Evolutionary conservation across 2,113 vertebrate genomes (phyloP).

Genomic region (Eidolon helvum): DNA sequence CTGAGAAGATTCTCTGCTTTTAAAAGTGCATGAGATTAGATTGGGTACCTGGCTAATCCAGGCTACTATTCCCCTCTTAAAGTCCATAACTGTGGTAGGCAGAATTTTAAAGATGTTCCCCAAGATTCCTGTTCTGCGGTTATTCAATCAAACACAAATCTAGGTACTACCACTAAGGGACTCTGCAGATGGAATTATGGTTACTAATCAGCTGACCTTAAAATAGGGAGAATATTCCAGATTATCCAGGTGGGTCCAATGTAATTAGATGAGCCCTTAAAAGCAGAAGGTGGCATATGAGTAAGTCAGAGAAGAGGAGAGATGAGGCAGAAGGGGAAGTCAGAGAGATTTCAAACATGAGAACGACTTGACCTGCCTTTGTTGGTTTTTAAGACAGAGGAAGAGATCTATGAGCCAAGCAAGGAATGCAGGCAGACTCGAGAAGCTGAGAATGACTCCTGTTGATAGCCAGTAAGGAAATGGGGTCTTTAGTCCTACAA

Average conservation of each 20-base stretch:
- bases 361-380: background rate
- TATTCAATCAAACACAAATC: slow-evolving; percentile 1
- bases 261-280: background rate
- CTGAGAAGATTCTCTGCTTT: background rate
- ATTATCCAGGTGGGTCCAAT: background rate
- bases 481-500: background rate
- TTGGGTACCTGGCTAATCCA: background rate
- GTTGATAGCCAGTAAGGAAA: background rate
- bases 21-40: background rate
- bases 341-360: background rate
- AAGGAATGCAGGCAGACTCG: background rate
- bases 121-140: background rate
- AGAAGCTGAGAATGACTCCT: background rate
- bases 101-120: background rate
- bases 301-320: background rate
- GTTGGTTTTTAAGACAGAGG: too few relatives aligned
- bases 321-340: background rate
- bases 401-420: background rate
- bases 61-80: background rate
- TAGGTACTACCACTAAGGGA: background rate
- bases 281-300: background rate
- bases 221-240: background rate
- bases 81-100: background rate
- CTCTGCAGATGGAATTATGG: background rate
- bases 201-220: background rate